A percentile compares a stretch with the other conserved stretches of the same genome.
Evolutionary conservation across 1,140 invertebrate species (phyloP).

Genomic region (Drosophila arawakana): DNA sequence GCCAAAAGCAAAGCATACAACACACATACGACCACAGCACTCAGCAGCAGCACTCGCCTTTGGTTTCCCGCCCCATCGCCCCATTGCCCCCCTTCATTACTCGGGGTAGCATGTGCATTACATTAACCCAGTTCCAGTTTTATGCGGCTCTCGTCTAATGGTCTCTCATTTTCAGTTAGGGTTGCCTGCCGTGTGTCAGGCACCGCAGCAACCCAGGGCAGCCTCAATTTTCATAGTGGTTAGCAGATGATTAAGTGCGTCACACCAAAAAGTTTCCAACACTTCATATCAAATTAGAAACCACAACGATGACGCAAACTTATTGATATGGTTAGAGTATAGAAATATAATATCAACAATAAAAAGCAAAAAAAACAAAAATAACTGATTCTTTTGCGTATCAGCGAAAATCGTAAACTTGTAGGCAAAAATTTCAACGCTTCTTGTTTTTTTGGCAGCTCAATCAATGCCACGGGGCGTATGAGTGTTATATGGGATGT

Average conservation of each 20-base stretch:
- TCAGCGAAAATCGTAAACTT: slow-evolving; percentile 35
- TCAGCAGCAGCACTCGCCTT: slow-evolving; percentile 22
- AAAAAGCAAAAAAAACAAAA: slow-evolving; percentile 51
- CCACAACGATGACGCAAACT: slow-evolving; percentile 46
- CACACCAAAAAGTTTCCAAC: slow-evolving; percentile 49
- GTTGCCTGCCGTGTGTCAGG: slow-evolving; percentile 19
- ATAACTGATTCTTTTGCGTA: slow-evolving; percentile 59
- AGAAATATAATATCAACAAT: slow-evolving; percentile 16
- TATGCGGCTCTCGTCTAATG: slow-evolving; percentile 25
- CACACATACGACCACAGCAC: slow-evolving; percentile 32
- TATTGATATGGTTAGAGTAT: slow-evolving; percentile 39
- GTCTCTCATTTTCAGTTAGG: slow-evolving; percentile 19
- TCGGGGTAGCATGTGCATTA: slow-evolving; percentile 62
- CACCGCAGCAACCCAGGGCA: neutral
- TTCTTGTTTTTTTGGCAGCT: slow-evolving; percentile 11
- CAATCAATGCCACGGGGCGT: slow-evolving; percentile 46
- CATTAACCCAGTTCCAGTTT: slow-evolving; percentile 74
- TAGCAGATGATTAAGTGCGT: slow-evolving; percentile 68
- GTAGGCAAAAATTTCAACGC: slow-evolving; percentile 13
- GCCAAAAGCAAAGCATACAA: slow-evolving; percentile 43
- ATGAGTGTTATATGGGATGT: slow-evolving; percentile 33
- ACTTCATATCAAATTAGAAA: slow-evolving; percentile 44
- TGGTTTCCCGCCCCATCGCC: neutral
- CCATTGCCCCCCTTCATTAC: neutral
- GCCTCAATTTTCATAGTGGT: neutral